Base-by-base conservation (phyloP, 2,888 invertebrate genomes). In the Cataglyphis cursor region DNA sequence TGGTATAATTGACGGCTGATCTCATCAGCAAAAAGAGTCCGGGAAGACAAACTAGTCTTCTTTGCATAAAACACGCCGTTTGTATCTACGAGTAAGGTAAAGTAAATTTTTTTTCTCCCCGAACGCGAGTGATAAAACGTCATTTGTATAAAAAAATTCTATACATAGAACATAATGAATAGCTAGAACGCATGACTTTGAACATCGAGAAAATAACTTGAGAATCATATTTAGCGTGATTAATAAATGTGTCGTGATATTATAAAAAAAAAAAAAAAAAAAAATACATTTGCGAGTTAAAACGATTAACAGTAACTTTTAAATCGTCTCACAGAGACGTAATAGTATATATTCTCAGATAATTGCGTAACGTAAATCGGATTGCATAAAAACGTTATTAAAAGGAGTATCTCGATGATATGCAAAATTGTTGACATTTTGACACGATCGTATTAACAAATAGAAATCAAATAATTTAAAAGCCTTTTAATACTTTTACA, bases 11-110 rank as follows among this genome's bases (percentile, higher is more conserved):
- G 66, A 48, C 5, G 5, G 28, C 18, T 74, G 48, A 78, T 24
- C 2, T 83, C 75, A 76, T 59, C 75, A 48, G 8, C 21, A 48
- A 73, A 75, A 74, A 81, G 18, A 31, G 10, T 8, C 24, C 35
- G 18, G 18, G 2, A 51, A 21, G 12, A 61, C 6, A 75, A 75
- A 28, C 38, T 38, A 61, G 35, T 8, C 4, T 28, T 1, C 8
- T 61, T 62, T 51, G n/a, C 24, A 81, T 62, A 64, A 64, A 51
- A 51, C 44, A 64, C 12, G 73, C 3, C 8, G 41, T n/a, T 28
- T 76, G n/a, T 44, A 21, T 80, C 35, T 15, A 48, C 24, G 8
- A 68, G 4, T n/a, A 8, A 21, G 3, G 3, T 51, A 51, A 31
- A 8, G 8, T 51, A 51, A 3, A 3, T 21, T 54, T 57, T 54